Conservation (phyloP, 2,888 invertebrate species). For the Lasioglossum calceatum region DNA sequence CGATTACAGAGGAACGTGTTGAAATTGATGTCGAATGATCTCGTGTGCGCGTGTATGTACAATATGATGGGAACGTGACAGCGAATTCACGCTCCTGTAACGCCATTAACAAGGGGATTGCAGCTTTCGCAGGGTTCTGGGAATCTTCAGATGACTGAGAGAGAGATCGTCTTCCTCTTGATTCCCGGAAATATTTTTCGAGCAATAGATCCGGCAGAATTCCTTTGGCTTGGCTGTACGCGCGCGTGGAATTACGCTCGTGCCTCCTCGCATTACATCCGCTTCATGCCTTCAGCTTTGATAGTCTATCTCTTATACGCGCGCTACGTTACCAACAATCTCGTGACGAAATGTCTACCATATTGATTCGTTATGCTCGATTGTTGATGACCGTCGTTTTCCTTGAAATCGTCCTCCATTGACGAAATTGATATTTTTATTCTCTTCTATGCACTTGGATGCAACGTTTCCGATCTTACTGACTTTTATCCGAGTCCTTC, state of each 20-base stretch:
- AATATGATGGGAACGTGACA: not conserved
- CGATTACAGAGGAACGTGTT: not conserved
- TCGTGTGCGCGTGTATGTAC: not conserved
- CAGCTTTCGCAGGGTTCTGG: not conserved
- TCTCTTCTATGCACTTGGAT: not conserved
- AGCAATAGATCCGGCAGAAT: not conserved
- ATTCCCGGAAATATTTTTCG: constrained; percentile 21
- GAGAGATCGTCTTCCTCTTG: not conserved
- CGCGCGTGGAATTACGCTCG: constrained; percentile 7
- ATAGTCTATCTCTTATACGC: not conserved
- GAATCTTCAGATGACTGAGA: not conserved
- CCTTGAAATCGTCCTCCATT: not conserved
- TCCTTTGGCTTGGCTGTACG: not conserved
- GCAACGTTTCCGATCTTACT: not conserved
- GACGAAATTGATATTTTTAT: not conserved
- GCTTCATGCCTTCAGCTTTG: not conserved
- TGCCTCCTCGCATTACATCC: not conserved
- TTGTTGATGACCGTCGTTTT: not conserved
- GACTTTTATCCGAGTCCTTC: not conserved
- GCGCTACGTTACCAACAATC: not conserved
- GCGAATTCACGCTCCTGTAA: not conserved
- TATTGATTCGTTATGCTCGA: not conserved
- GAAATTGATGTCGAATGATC: not conserved
- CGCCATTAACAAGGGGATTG: not conserved
- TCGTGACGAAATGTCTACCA: not conserved